These are phyloP conservation scores for Hyposoter didymator DNA, from an alignment of 2,888 invertebrate genomes.

Conservation along the genomic window DNA sequence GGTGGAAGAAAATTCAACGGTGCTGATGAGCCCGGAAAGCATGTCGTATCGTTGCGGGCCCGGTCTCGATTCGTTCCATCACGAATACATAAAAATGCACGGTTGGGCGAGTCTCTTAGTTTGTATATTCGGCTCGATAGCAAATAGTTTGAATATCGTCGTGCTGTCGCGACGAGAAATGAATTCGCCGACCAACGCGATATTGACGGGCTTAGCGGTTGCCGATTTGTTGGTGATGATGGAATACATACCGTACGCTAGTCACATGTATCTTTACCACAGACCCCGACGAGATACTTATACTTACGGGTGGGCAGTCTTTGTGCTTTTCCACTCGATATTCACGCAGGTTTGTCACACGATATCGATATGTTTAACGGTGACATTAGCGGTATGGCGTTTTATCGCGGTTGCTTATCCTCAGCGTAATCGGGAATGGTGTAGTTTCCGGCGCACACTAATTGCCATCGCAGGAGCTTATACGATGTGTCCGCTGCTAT, in stretches of 20 bases:
- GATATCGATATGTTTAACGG: conserved; percentile 96
- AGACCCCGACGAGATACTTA: conserved; percentile 85
- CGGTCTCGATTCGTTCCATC: conserved; percentile 87
- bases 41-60: conserved; percentile 85
- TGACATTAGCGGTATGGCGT: conserved; percentile 96
- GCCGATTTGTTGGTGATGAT: conserved; percentile 98
- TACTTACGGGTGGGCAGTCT: conserved; percentile 92
- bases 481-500: conserved; percentile 92
- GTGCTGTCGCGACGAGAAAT: conserved; percentile 96
- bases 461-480: conserved; percentile 88
- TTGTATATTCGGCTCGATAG: conserved; percentile 95
- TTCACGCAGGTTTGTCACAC: conserved; percentile 96
- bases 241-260: conserved; percentile 95
- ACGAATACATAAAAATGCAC: conserved; percentile 90
- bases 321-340: conserved; percentile 95
- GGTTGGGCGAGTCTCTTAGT: conserved; percentile 94
- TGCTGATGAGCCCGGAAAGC: conserved; percentile 65
- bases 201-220: conserved; percentile 95
- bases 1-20: conserved; percentile 58
- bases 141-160: conserved; percentile 96
- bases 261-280: conserved; percentile 90
- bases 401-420: conserved; percentile 94
- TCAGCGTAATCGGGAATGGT: conserved; percentile 92
- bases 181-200: conserved; percentile 96
- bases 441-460: conserved; percentile 91